These are phyloP conservation scores for Danio rerio DNA, from an alignment of 2,113 vertebrate species.

Conservation along the genomic window GRCz12tu NC_133183.1:25900501-25901000, in stretches of 20 bases:
- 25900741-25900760: neutral
- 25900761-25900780: neutral
- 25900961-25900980: conserved; percentile 93
- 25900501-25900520: conserved; percentile 23
- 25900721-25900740: neutral
- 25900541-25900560: neutral
- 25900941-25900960: conserved; percentile 92
- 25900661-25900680: neutral
- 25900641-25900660: neutral
- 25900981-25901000: conserved; percentile 93
- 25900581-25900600: neutral
- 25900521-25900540: neutral
- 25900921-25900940: conserved; percentile 73
- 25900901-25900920: conserved; percentile 33
- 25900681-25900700: neutral
- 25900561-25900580: neutral
- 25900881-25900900: conserved; percentile 34
- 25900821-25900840: conserved; percentile 38
- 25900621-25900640: neutral
- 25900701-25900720: neutral
- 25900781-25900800: conserved; percentile 10
- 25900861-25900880: neutral
- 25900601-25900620: neutral
- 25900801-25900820: conserved; percentile 24
- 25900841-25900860: neutral